Conservation (phyloP, 2,113 vertebrate genomes). For the Vulpes ferrilata region DNA sequence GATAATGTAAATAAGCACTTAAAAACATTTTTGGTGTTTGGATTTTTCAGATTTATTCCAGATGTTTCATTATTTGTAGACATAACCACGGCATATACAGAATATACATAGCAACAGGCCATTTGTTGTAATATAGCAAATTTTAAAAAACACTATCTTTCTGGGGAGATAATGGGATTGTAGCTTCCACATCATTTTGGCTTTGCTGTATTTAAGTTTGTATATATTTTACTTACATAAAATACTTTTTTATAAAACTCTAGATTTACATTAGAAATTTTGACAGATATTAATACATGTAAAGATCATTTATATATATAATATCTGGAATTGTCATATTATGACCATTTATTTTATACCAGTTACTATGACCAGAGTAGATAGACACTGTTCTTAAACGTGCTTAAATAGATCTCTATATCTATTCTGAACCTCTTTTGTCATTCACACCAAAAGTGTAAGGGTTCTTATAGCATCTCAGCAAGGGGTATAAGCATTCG, state of each 20-base stretch:
- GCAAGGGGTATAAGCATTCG: conserved; percentile 31
- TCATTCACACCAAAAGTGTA: conserved; percentile 22
- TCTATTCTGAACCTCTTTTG: conserved; percentile 42
- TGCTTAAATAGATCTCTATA: not conserved
- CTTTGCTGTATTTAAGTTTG: conserved; percentile 57
- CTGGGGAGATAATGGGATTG: conserved; percentile 27
- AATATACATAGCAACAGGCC: conserved; percentile 38
- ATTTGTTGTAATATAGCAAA: conserved; percentile 27
- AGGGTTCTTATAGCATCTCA: conserved; percentile 54
- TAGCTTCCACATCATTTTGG: conserved; percentile 52
- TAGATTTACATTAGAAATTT: conserved; percentile 59
- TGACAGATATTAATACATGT: not conserved
- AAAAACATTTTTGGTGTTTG: conserved; percentile 58
- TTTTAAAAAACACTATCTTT: not conserved
- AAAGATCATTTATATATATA: conserved; percentile 65
- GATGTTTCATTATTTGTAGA: conserved; percentile 37
- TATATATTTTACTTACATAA: conserved; percentile 50
- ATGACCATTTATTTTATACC: conserved; percentile 55
- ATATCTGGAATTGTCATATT: conserved; percentile 63
- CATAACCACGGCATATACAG: not conserved
- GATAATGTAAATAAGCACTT: conserved; percentile 48
- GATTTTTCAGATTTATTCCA: conserved; percentile 59
- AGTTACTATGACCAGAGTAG: conserved; percentile 36
- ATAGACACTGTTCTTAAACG: conserved; percentile 55
- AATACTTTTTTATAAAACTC: conserved; percentile 52